Conservation (phyloP, 2,888 invertebrate species). For the Zaprionus bogoriensis region DNA sequence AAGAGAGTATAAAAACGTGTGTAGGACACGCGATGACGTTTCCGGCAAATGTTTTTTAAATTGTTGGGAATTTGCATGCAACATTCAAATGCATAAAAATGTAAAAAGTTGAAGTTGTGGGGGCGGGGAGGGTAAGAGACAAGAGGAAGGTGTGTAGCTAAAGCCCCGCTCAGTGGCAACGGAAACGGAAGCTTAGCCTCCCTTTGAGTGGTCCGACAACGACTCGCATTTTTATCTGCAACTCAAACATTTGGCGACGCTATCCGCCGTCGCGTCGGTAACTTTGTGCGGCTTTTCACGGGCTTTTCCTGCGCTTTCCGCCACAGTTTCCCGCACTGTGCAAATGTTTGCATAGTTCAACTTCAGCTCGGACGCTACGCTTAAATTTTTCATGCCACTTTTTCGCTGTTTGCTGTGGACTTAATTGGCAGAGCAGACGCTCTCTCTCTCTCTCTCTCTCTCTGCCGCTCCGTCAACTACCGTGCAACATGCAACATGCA, state of each 20-base stretch:
- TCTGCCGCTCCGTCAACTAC: slow-evolving; percentile 11
- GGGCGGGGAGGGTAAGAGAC: neutral
- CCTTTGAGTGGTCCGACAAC: neutral
- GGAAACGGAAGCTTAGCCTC: slow-evolving; percentile 67
- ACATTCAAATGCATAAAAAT: slow-evolving; percentile 37
- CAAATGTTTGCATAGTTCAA: slow-evolving; percentile 57
- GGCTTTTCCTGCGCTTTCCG: slow-evolving; percentile 1
- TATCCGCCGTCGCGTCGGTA: slow-evolving; percentile 30
- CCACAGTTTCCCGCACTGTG: neutral
- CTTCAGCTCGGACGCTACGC: slow-evolving; percentile 28
- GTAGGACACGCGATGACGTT: neutral
- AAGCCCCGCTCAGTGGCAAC: neutral
- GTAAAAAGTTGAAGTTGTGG: neutral
- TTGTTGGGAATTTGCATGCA: slow-evolving; percentile 23
- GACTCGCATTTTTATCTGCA: slow-evolving; percentile 62
- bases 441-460: neutral
- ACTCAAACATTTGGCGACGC: slow-evolving; percentile 59
- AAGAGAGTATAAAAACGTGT: neutral
- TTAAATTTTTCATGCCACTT: slow-evolving; percentile 21
- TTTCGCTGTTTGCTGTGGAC: slow-evolving; percentile 13
- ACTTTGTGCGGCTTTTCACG: slow-evolving; percentile 44
- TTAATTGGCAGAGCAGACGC: slow-evolving; percentile 55
- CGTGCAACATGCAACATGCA: slow-evolving; percentile 13
- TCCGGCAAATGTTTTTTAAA: slow-evolving; percentile 16
- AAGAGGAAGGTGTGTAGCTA: neutral